Evolutionary conservation across 2,113 vertebrate genomes (phyloP).

Genomic region (Alexandromys fortis): DNA sequence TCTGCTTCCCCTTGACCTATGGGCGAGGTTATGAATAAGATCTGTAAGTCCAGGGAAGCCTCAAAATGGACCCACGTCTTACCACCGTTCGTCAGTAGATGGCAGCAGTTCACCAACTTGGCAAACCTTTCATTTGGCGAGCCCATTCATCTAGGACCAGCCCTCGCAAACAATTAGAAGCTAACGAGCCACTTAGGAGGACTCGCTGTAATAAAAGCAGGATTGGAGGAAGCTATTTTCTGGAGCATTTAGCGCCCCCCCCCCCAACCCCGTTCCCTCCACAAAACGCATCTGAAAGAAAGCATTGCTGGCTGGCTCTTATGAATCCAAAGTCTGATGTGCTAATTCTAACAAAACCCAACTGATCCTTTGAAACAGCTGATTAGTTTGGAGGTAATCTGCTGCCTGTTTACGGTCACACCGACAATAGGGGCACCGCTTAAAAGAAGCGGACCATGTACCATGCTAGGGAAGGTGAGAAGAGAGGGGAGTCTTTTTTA

Average conservation of each 20-base stretch:
- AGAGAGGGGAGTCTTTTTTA: neutral
- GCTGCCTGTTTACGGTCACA: neutral
- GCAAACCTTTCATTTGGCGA: rapidly evolving
- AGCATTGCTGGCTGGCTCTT: neutral
- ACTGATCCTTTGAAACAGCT: constrained; percentile 30
- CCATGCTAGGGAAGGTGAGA: neutral
- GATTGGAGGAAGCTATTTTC: constrained; percentile 25
- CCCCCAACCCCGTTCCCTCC: too few relatives aligned
- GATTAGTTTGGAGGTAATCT: neutral
- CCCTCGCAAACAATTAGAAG: neutral
- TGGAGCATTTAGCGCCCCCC: constrained; percentile 20
- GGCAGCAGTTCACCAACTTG: constrained; percentile 43
- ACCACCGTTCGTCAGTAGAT: constrained; percentile 24
- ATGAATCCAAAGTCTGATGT: neutral
- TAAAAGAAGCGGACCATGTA: neutral
- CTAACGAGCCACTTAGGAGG: constrained; percentile 42
- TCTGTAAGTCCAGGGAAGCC: neutral
- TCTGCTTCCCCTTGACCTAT: neutral
- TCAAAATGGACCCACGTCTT: neutral
- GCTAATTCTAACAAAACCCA: constrained; percentile 42
- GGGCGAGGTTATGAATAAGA: neutral
- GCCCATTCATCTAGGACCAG: neutral
- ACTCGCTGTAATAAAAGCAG: constrained; percentile 20
- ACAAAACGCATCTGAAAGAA: constrained; percentile 29
- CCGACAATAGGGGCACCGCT: neutral